phyloP scores from a whole-genome alignment of 2,797 vertebrate species.

The Pseudochirops corinnae region DNA sequence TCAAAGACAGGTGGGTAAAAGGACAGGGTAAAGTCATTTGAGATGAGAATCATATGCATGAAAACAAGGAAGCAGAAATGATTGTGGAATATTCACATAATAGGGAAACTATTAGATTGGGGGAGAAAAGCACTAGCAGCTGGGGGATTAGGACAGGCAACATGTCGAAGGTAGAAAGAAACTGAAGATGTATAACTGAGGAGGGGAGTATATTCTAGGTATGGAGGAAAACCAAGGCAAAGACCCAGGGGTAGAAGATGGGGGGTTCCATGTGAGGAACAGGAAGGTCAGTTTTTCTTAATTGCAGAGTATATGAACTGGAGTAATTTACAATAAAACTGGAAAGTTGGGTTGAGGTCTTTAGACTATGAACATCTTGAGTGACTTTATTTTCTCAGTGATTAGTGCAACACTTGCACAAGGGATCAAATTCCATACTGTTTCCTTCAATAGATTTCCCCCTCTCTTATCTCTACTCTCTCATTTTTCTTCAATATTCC shows the following conservation, averaged over 20 bases:
- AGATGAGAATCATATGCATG: background rate
- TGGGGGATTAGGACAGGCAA: background rate
- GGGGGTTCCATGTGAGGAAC: background rate
- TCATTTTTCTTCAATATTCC: background rate
- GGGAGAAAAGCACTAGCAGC: background rate
- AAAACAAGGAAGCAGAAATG: background rate
- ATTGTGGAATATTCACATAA: background rate
- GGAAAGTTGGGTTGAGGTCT: background rate
- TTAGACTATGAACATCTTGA: background rate
- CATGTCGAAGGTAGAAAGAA: constrained; percentile 9
- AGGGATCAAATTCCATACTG: background rate
- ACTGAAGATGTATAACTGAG: background rate
- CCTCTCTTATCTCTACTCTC: background rate
- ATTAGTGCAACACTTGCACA: background rate
- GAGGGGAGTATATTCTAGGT: background rate
- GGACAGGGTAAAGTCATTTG: background rate
- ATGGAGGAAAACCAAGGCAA: background rate
- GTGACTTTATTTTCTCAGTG: background rate
- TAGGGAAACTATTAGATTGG: background rate
- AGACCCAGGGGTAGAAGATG: accelerated
- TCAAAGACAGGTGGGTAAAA: background rate
- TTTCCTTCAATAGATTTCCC: background rate
- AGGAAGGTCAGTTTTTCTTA: background rate
- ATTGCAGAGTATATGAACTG: background rate
- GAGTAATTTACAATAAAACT: background rate